phyloP scores from a whole-genome alignment of 2,797 vertebrate species.

The Labeo calbasu region DNA sequence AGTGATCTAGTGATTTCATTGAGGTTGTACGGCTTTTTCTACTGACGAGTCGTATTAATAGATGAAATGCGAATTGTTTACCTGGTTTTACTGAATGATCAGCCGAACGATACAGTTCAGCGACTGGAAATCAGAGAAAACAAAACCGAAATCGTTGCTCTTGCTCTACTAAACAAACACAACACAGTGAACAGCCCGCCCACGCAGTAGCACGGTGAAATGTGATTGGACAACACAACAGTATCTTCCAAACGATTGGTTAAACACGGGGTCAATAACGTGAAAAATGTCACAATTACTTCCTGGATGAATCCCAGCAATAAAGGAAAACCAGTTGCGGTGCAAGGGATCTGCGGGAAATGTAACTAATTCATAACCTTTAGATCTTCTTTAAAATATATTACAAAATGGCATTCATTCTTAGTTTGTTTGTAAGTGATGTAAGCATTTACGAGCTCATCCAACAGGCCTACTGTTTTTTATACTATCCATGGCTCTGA shows the following conservation, averaged over 20 bases:
- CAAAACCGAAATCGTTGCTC: constrained; percentile 71
- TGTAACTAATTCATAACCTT: neutral
- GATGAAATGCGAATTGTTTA: constrained; percentile 64
- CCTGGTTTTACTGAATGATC: constrained; percentile 69
- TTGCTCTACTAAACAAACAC: constrained; percentile 72
- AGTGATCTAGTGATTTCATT: constrained; percentile 27
- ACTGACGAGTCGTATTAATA: neutral
- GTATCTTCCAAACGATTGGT: constrained; percentile 36
- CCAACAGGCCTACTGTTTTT: neutral
- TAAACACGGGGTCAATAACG: constrained; percentile 17
- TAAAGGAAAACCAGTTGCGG: neutral
- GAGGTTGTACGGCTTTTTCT: constrained; percentile 12
- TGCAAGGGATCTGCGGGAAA: neutral
- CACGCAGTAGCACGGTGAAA: constrained; percentile 40
- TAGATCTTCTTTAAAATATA: neutral
- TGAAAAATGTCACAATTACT: constrained; percentile 7
- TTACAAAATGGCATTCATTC: neutral
- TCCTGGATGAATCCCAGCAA: constrained; percentile 39
- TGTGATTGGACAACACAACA: constrained; percentile 67
- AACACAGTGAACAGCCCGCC: constrained; percentile 61
- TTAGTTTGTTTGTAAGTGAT: neutral
- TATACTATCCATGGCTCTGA: neutral
- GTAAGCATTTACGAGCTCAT: neutral
- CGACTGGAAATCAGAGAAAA: constrained; percentile 55
- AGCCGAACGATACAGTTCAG: constrained; percentile 51